A percentile compares a stretch with the other conserved stretches of the same genome.
Conservation (phyloP, 2,113 vertebrate genomes). For the Hemibates koningsi region DNA sequence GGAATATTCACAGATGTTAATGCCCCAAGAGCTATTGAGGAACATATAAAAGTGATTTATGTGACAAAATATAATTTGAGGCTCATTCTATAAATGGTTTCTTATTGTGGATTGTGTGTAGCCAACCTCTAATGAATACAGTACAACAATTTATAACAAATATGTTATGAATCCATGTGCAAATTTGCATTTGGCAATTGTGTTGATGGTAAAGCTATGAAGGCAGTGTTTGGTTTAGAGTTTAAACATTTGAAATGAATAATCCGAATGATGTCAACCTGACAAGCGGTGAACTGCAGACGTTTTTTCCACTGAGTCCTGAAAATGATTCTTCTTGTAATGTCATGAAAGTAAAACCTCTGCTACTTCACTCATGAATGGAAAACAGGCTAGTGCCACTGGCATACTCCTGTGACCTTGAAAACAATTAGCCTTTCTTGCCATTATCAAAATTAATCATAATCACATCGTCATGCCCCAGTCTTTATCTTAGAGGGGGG, state of each 20-base stretch:
- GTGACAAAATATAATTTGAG: not conserved
- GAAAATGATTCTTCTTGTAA: not conserved
- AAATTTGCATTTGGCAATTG: not conserved
- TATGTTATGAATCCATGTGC: not conserved
- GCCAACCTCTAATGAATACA: not conserved
- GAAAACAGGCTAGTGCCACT: not conserved
- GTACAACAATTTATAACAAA: not conserved
- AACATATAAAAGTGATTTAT: not conserved
- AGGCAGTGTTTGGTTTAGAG: not conserved
- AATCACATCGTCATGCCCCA: constrained; percentile 47
- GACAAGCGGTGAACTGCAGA: not conserved
- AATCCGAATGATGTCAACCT: not conserved
- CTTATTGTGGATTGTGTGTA: not conserved
- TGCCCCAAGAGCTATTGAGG: not conserved
- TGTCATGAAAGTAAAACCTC: not conserved
- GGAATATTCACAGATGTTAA: not conserved
- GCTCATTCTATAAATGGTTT: not conserved
- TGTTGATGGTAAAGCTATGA: not conserved
- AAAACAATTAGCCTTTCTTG: constrained; percentile 56
- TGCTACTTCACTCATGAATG: not conserved
- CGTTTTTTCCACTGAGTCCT: not conserved
- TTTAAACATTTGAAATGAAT: not conserved
- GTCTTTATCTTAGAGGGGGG: constrained; percentile 48
- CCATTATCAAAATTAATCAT: constrained; percentile 56
- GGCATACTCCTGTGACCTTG: constrained; percentile 48